Base-by-base conservation (phyloP, 1,140 invertebrate genomes). In the Heliothis virescens region DNA sequence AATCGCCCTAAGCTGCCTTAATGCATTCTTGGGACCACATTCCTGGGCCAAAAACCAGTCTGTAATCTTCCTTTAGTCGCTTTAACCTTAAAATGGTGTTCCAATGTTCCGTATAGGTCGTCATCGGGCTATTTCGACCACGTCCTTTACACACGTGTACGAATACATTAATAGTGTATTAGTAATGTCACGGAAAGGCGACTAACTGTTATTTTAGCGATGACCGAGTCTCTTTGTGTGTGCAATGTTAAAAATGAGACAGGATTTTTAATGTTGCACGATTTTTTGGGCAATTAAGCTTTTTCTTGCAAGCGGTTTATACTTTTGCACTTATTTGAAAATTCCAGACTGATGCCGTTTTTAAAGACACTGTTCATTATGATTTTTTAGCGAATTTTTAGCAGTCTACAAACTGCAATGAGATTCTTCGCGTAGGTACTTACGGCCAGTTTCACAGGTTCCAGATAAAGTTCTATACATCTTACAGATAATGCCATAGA, bases 31-130 rank as follows among this genome's bases (percentile, higher is more conserved):
- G 48, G 48, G 52, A 53, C 67, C 29, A 26, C 67, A 71, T 71
- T 71, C 67, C 21, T 53, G 67, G 13, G 15, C 67, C 67, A 12
- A 52, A 65, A 71, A 71, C 67, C 67, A 52, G 67, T 71, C 67
- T n/a, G 41, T 67, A 71, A 71, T 71, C 47, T 71, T 67, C 63
- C 21, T 71, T 71, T 69, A 52, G n/a, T 13, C 15, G 16, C 52
- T 71, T 71, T 71, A 29, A 71, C 67, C 52, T 71, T 52, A 52
- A 52, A 71, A 71, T 71, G 48, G 67, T 52, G 67, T 53, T 53
- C n/a, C 48, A 26, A 29, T 29, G 48, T 47, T 71, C 48, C 67
- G 67, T 71, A 15, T 71, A 16, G 48, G 48, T 67, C 63, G 63
- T 71, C 67, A 71, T 47, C 48, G 53, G 5, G 62, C 21, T 71